These are phyloP conservation scores for Lordiphosa collinella DNA, from an alignment of 1,140 invertebrate genomes.

Conservation along the genomic window DNA sequence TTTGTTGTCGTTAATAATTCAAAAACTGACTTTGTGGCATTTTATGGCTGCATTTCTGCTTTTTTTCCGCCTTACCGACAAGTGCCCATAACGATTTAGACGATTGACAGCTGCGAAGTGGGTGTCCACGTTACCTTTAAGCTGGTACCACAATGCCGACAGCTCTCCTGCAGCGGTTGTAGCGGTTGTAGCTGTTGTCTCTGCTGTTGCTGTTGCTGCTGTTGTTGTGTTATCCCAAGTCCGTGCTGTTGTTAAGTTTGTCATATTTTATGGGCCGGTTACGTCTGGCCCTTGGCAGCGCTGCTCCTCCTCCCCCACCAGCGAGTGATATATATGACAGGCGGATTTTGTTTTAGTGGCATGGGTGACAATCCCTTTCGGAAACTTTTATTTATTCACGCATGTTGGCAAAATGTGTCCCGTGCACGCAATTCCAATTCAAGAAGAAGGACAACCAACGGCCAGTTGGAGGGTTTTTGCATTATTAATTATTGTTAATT, in stretches of 20 bases:
- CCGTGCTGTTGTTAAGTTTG: constrained; percentile 61
- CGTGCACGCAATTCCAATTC: constrained; percentile 54
- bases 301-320: neutral
- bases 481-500: constrained; percentile 68
- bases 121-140: constrained; percentile 46
- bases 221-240: constrained; percentile 21
- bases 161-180: constrained; percentile 18
- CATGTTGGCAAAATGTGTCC: constrained; percentile 61
- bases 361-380: constrained; percentile 70
- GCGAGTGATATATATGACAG: constrained; percentile 69
- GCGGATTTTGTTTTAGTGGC: constrained; percentile 70
- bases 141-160: constrained; percentile 39
- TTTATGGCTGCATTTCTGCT: constrained; percentile 35
- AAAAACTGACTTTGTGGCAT: constrained; percentile 51
- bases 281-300: constrained; percentile 37
- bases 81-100: constrained; percentile 66
- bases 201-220: constrained; percentile 18
- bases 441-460: constrained; percentile 13
- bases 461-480: constrained; percentile 25
- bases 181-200: constrained; percentile 7
- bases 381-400: constrained; percentile 70
- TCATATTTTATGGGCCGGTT: constrained; percentile 69
- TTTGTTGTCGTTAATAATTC: constrained; percentile 64
- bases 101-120: constrained; percentile 69
- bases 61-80: constrained; percentile 22